Evolutionary conservation across 2,113 vertebrate species (phyloP).

Genomic region (Platanista minor): DNA sequence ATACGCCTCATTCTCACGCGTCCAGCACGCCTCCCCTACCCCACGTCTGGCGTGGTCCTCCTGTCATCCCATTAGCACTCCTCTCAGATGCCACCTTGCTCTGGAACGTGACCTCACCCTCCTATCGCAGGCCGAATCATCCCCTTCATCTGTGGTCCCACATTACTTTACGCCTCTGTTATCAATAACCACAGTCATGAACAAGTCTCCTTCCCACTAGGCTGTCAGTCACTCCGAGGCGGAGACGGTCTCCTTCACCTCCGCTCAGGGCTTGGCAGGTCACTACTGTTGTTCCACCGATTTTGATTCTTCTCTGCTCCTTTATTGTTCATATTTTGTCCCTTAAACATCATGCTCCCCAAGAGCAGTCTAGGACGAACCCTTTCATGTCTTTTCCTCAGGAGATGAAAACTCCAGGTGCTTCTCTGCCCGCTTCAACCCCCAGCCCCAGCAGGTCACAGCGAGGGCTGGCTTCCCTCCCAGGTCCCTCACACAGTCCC

Average conservation of each 20-base stretch:
- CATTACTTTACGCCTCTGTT: not conserved
- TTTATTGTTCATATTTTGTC: not conserved
- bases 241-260: not conserved
- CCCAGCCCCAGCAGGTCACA: too few species aligned
- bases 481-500: not conserved
- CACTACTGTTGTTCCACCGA: not conserved
- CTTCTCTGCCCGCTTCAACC: not conserved
- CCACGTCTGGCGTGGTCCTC: not conserved
- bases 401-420: not conserved
- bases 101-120: not conserved
- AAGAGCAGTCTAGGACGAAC: not conserved
- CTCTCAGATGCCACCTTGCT: not conserved
- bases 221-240: not conserved
- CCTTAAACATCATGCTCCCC: not conserved
- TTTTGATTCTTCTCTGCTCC: not conserved
- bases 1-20: not conserved
- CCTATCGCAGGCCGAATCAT: not conserved
- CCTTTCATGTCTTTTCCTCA: not conserved
- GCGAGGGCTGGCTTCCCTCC: not conserved
- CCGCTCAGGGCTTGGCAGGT: not conserved
- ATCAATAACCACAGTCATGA: not conserved
- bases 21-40: too few species aligned
- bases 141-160: not conserved
- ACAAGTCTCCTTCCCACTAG: too few species aligned
- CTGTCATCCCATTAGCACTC: not conserved